phyloP scores from a whole-genome alignment of 2,797 vertebrate species.

The Acipenser transmontanus region DNA sequence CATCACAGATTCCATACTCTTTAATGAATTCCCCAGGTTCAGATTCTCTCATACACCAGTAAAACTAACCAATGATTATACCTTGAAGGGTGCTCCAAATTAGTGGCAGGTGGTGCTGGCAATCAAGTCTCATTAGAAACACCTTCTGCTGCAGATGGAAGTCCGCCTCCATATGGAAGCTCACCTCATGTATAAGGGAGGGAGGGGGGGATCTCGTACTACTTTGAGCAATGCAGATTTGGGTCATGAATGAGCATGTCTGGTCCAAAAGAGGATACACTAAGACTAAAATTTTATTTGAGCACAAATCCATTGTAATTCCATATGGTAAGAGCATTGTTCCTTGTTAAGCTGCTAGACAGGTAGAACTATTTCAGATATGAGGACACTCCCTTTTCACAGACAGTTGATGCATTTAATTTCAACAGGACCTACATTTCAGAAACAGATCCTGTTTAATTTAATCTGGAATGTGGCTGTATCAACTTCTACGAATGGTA shows the following conservation, averaged over 20 bases:
- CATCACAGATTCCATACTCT: slow-evolving; percentile 27
- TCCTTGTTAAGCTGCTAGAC: slow-evolving; percentile 52
- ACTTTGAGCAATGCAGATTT: no score
- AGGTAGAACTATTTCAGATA: slow-evolving; percentile 55
- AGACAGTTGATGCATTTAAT: not conserved
- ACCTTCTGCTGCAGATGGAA: slow-evolving; percentile 97
- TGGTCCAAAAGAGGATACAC: slow-evolving; percentile 59
- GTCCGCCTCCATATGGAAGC: slow-evolving; percentile 83
- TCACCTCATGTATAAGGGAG: slow-evolving; percentile 73
- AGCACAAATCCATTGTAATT: slow-evolving; percentile 56
- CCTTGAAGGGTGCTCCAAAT: slow-evolving; percentile 73
- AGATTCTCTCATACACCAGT: slow-evolving; percentile 59
- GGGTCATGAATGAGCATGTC: slow-evolving; percentile 35
- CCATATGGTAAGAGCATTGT: slow-evolving; percentile 54
- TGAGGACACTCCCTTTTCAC: slow-evolving; percentile 36
- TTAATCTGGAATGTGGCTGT: slow-evolving; percentile 18
- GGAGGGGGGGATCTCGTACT: slow-evolving; percentile 36
- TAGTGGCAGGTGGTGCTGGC: slow-evolving; percentile 89
- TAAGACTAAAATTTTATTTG: slow-evolving; percentile 51
- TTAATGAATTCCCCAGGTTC: slow-evolving; percentile 69
- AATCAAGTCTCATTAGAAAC: slow-evolving; percentile 97
- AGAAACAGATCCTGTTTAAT: slow-evolving; percentile 16
- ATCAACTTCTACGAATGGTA: not conserved
- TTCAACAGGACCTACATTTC: not conserved
- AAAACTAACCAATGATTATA: slow-evolving; percentile 69